phyloP scores from a whole-genome alignment of 2,888 invertebrate species.

The Amblyjoppa fuscipennis region DNA sequence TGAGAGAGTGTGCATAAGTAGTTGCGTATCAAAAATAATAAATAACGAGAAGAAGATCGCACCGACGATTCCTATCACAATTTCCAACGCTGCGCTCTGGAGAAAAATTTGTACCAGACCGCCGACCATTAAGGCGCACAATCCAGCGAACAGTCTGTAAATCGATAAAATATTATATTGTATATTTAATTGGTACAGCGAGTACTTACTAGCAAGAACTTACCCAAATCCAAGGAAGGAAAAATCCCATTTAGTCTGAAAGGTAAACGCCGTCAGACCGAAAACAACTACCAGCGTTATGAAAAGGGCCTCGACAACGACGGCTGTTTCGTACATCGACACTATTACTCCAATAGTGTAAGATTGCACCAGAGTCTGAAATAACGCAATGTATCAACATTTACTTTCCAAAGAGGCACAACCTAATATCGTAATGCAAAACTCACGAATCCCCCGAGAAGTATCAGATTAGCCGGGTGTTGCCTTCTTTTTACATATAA shows the following conservation, averaged over 20 bases:
- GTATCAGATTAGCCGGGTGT: conserved; percentile 92
- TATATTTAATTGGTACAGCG: neutral
- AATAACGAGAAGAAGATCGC: conserved; percentile 92
- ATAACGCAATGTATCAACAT: conserved; percentile 39
- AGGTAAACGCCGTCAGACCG: conserved; percentile 92
- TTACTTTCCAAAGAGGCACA: neutral
- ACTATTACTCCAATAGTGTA: conserved; percentile 92
- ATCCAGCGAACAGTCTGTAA: conserved; percentile 89
- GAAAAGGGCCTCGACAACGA: conserved; percentile 92
- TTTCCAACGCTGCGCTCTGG: conserved; percentile 90
- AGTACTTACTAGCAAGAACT: conserved; percentile 78
- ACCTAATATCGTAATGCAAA: conserved; percentile 33
- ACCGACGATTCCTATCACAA: conserved; percentile 90
- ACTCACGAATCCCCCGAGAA: conserved; percentile 93
- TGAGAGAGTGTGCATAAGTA: conserved; percentile 92
- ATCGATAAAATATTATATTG: conserved; percentile 31
- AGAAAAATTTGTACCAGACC: conserved; percentile 92
- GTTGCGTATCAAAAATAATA: conserved; percentile 94
- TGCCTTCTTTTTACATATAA: conserved; percentile 91
- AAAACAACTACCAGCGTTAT: conserved; percentile 91
- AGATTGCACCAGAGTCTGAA: conserved; percentile 92
- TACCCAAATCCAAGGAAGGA: conserved; percentile 92
- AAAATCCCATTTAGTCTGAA: conserved; percentile 95
- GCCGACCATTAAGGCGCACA: conserved; percentile 90
- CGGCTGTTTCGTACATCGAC: conserved; percentile 91